Percentiles rank a stretch among this genome's conserved stretches.
Evolutionary conservation across 2,888 invertebrate genomes (phyloP).

Genomic region (Thymelicus lineola): DNA sequence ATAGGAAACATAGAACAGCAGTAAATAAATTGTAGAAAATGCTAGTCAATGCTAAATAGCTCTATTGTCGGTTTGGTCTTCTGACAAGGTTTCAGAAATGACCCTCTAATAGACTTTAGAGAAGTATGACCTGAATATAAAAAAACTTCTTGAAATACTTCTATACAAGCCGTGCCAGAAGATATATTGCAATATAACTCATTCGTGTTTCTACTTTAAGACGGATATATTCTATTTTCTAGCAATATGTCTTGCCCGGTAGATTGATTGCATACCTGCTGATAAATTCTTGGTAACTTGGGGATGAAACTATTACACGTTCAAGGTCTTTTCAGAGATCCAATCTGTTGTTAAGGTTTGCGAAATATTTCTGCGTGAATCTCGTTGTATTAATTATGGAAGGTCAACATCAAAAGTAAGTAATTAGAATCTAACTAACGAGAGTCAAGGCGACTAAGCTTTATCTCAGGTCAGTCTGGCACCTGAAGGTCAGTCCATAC

Average conservation of each 20-base stretch:
- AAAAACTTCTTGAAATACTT: not conserved
- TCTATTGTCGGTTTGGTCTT: too few species aligned
- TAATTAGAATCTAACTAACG: too few species aligned
- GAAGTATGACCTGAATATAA: not conserved
- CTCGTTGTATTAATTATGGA: not conserved
- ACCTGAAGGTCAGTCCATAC: too few species aligned
- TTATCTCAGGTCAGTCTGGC: too few species aligned
- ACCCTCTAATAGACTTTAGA: too few species aligned
- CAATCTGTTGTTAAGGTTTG: not conserved
- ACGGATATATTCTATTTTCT: not conserved
- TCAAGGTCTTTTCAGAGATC: not conserved
- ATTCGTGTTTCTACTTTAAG: not conserved
- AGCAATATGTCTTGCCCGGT: not conserved
- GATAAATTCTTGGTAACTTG: not conserved
- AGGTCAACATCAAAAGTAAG: too few species aligned
- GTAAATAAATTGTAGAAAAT: too few species aligned
- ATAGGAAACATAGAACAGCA: too few species aligned
- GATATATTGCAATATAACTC: not conserved
- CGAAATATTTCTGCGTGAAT: not conserved
- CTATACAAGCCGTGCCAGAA: not conserved
- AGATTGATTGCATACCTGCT: constrained; percentile 8
- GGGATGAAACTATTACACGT: not conserved
- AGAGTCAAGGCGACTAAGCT: too few species aligned
- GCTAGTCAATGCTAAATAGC: too few species aligned
- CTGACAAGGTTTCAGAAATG: too few species aligned